Base-by-base conservation (phyloP, 2,797 vertebrate genomes). In the Cyprinella venusta region DNA sequence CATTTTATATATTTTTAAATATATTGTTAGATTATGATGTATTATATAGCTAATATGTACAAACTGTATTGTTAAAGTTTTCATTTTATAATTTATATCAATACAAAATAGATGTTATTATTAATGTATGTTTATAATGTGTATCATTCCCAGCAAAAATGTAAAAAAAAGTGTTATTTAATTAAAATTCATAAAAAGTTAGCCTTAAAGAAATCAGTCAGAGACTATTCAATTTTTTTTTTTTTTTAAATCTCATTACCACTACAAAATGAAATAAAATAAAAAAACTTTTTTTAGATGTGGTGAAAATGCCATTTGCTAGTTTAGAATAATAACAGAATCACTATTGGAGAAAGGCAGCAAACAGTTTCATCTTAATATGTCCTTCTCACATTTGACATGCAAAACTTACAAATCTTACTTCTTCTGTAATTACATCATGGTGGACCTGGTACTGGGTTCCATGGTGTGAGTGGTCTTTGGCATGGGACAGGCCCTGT, bases 361-460 rank as follows among this genome's bases (percentile, higher is more conserved):
- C 9, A 56, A 45, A 80, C 30, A 45, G 24, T 7, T 24, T 15
- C 7, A 72, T 24, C 8, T 63, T 72, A 30, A 63, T 40, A 40
- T 65, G 33, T n/a, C n/a, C 45, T 33, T 54, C 48, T 54, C 61
- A 56, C 13, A 76, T 76, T 21, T 82, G 74, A 33, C 72, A 83
- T 61, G 81, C 74, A 69, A 91, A 82, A 95, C 98, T 96, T 96
- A 99, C 98, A 85, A 98, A 97, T 95, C 92, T 94, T 87, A 98
- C 87, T 45, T 98, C 96, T 90, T 96, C 97, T 0, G 96, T 82
- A 0, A 95, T 94, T 90, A 98, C 96, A 0, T 98, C 96, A 0
- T 98, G 98, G 90, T 98, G 98, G 54, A 97, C 96, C 0, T 95
- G 91, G 93, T 99, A 99, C 33, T 95, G 89, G 16, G 94, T 91